A percentile compares a stretch with the other conserved stretches of the same genome.
Evolutionary conservation across 2,113 vertebrate species (phyloP).

Genomic region (Cariama cristata): DNA sequence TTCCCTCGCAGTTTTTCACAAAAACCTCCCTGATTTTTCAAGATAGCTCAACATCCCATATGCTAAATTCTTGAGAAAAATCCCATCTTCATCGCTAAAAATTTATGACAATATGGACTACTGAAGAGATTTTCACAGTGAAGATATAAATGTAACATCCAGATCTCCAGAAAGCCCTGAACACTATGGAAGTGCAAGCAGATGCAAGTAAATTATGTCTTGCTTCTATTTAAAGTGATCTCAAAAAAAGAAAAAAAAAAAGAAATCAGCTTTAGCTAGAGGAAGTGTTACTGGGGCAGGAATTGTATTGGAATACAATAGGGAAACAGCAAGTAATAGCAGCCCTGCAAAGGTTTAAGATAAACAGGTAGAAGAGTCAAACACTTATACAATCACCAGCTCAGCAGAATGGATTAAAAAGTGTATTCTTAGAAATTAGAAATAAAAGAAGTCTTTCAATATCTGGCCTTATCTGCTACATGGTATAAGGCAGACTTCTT

Average conservation of each 20-base stretch:
- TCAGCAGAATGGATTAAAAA: conserved; percentile 15
- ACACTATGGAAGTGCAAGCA: not conserved
- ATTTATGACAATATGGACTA: conserved; percentile 57
- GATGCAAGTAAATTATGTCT: conserved; percentile 17
- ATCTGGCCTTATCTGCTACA: not conserved
- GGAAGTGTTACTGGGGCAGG: not conserved
- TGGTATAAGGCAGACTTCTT: not conserved
- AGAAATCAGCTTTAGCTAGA: not conserved
- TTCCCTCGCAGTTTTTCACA: conserved; percentile 11
- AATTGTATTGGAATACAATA: not conserved
- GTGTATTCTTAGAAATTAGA: not conserved
- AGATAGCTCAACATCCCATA: conserved; percentile 18
- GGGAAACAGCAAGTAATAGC: not conserved
- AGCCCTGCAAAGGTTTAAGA: not conserved
- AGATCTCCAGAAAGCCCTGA: conserved; percentile 27
- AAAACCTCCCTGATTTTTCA: not conserved
- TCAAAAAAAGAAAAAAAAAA: not conserved
- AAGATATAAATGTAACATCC: conserved; percentile 43
- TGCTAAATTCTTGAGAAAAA: conserved; percentile 41
- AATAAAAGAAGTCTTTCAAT: not conserved
- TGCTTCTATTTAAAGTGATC: conserved; percentile 22
- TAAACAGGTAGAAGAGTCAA: not conserved
- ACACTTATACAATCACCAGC: not conserved
- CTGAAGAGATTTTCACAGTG: conserved; percentile 5
- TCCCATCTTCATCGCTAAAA: conserved; percentile 36